Conservation (phyloP, 2,797 vertebrate genomes). For the Spondyliosoma cantharus region DNA sequence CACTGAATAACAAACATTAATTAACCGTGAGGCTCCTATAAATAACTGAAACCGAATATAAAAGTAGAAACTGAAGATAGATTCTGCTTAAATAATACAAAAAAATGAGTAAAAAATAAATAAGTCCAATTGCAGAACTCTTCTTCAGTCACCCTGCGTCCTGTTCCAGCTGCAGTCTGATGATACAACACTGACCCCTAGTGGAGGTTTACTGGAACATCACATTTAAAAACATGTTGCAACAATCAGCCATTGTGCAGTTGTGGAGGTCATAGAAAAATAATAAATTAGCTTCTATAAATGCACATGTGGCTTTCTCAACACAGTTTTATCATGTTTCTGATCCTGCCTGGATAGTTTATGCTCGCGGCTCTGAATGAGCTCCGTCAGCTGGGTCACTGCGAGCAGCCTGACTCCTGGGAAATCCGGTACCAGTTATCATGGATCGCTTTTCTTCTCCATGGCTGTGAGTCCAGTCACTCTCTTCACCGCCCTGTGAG, state of each 20-base stretch:
- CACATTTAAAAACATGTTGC: conserved; percentile 12
- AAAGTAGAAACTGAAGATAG: not conserved
- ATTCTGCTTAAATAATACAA: not conserved
- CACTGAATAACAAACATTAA: not conserved
- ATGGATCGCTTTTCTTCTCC: conserved; percentile 28
- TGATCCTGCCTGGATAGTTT: not conserved
- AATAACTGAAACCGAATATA: not conserved
- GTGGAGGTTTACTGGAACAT: conserved; percentile 45
- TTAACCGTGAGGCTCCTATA: not conserved
- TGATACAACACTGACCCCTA: conserved; percentile 74
- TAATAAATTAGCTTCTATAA: not conserved
- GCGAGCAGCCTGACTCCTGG: conserved; percentile 78
- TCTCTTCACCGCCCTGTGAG: conserved; percentile 26
- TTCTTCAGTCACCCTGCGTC: not conserved
- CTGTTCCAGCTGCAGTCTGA: not conserved
- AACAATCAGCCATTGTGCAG: not conserved
- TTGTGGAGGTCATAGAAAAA: not conserved
- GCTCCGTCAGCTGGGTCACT: conserved; percentile 61
- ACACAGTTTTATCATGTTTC: not conserved
- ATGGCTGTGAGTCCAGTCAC: conserved; percentile 13
- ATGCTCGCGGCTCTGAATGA: not conserved
- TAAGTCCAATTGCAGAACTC: not conserved
- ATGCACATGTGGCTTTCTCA: not conserved
- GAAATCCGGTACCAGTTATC: not conserved
- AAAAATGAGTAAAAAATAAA: not conserved